Evolutionary conservation across 2,888 invertebrate species (phyloP), one percentile per base, ranked within the genome.

Genomic region (Meandrusa payeni): DNA sequence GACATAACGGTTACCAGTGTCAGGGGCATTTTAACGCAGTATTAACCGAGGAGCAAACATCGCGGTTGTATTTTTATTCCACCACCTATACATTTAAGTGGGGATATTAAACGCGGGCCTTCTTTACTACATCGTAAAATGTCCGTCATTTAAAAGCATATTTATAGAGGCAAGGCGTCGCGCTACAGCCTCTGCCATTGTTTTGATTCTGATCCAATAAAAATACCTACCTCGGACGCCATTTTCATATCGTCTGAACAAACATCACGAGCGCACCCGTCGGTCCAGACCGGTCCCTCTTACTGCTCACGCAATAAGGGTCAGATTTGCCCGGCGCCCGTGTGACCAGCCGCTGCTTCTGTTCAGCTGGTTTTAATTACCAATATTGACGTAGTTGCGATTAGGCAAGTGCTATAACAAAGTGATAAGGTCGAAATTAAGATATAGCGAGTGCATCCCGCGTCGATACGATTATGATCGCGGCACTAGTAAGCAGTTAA

Each of bases 151-250:
- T 50, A 46, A 46, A 50, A 46, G 33, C 42, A 48, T 47, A 45
- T 55, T 54, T 56, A 54, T 56, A 55, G 54, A 48, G 50, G 48
- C 50, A 46, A 52, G 51, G 51, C 54, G 53, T 51, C 50, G 50
- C 51, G 45, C 42, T 46, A 52, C 50, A 50, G 34, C 43, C 50
- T 49, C 50, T 40, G 40, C 55, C 47, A 57, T 61, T 61, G 60
- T 58, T 57, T 50, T 48, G 47, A 48, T 47, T 47, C 51, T 47
- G 52, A 47, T 52, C 51, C 54, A 55, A 57, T 54, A 58, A 57
- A 60, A 60, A 60, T 58, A 59, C 54, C 53, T 50, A 46, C 46
- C 17, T 41, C 48, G 48, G 50, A 29, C 51, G 50, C 56, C 56
- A 54, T 61, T 56, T 57, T 55, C 43, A 50, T 57, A 51, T 51